These are phyloP conservation scores for Percina caprodes DNA, from an alignment of 2,113 vertebrate genomes.

Conservation along the genomic window DNA sequence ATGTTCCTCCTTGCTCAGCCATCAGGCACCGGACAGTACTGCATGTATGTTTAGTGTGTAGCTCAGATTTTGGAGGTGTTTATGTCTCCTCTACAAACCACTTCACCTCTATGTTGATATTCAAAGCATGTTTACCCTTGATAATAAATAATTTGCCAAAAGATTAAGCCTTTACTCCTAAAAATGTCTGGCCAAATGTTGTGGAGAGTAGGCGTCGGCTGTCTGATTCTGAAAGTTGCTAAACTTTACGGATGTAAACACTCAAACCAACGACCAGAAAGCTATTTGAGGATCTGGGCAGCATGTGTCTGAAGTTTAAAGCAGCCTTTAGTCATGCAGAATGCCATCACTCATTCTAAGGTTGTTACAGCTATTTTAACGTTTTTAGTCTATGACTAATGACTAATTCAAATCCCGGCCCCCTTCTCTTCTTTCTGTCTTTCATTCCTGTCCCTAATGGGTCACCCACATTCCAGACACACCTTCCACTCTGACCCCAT, in stretches of 20 bases:
- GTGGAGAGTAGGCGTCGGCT: background rate
- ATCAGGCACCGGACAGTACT: background rate
- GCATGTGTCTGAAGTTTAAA: slow-evolving; percentile 43
- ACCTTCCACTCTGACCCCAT: slow-evolving; percentile 28
- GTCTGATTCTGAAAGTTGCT: slow-evolving; percentile 5
- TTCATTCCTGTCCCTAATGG: slow-evolving; percentile 35
- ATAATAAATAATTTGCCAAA: background rate
- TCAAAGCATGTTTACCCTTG: background rate
- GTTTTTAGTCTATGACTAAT: slow-evolving; percentile 80
- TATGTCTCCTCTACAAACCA: background rate
- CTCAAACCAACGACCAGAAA: slow-evolving; percentile 3
- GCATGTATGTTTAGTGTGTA: background rate
- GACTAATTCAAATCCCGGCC: slow-evolving; percentile 54
- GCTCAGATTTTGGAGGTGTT: background rate
- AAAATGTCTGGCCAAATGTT: background rate
- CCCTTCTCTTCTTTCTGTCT: slow-evolving; percentile 34
- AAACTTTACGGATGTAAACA: background rate
- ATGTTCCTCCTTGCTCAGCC: background rate
- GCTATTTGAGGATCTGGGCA: slow-evolving; percentile 37
- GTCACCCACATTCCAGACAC: slow-evolving; percentile 37
- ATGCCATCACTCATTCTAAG: slow-evolving; percentile 30
- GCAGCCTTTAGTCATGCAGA: slow-evolving; percentile 51
- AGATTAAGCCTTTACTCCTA: background rate
- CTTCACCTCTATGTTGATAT: background rate
- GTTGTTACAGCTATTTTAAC: slow-evolving; percentile 67